Conservation (phyloP, 2,113 vertebrate species). For the Piprites chloris region DNA sequence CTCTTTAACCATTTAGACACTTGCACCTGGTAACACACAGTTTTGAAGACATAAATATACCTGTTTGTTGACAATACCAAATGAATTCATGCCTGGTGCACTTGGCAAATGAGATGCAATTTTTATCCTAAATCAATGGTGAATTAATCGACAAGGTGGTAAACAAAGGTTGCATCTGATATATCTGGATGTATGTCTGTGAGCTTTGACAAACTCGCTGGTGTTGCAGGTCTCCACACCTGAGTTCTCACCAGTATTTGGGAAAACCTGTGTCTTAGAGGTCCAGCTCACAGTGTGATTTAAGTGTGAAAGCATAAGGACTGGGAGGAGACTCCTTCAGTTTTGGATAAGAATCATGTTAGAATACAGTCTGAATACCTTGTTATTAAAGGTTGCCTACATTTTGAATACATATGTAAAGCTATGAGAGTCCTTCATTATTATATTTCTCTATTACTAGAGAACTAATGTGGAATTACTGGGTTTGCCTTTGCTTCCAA, state of each 20-base stretch:
- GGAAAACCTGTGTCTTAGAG: not conserved
- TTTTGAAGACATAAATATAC: not conserved
- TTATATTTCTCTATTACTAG: not conserved
- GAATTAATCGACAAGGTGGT: not conserved
- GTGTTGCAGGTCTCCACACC: not conserved
- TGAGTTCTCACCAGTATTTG: not conserved
- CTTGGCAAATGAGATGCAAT: not conserved
- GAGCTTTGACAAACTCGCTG: not conserved
- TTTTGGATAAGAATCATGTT: not conserved
- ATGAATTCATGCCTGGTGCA: not conserved
- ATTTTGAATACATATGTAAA: not conserved
- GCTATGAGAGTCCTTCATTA: not conserved
- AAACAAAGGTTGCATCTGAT: not conserved
- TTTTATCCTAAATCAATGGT: conserved; percentile 3
- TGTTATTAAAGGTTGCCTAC: not conserved
- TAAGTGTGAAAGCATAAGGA: not conserved
- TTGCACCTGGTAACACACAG: not conserved
- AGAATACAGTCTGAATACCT: not conserved
- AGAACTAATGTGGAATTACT: not conserved
- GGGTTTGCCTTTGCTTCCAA: not conserved
- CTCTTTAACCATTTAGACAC: not conserved
- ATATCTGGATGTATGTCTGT: not conserved
- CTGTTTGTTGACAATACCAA: not conserved
- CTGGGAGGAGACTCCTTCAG: not conserved
- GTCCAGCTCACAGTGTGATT: not conserved